These are phyloP conservation scores for Hemibagrus guttatus DNA, from an alignment of 2,797 vertebrate genomes.

Conservation along the genomic window DNA sequence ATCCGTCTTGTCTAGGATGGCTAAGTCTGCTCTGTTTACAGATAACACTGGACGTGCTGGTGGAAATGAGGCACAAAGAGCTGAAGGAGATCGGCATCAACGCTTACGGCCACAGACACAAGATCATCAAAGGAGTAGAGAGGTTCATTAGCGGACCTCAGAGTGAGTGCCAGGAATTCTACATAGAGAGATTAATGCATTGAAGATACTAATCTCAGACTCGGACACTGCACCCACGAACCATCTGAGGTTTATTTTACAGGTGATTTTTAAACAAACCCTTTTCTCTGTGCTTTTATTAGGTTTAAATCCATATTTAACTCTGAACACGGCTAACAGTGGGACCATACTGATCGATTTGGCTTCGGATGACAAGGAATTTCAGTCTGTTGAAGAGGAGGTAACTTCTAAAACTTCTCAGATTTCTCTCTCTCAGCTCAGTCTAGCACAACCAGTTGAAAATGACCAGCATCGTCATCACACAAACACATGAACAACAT, in stretches of 20 bases:
- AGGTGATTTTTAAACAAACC: no score
- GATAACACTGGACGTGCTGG: conserved; percentile 87
- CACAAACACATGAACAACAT: no score
- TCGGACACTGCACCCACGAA: neutral
- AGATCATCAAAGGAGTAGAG: conserved; percentile 89
- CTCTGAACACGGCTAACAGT: conserved; percentile 71
- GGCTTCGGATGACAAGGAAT: conserved; percentile 86
- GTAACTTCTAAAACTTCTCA: conserved; percentile 59
- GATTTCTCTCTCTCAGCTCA: no score
- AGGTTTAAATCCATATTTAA: conserved; percentile 16
- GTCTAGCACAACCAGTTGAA: no score
- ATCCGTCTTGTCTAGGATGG: neutral
- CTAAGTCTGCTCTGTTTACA: conserved; percentile 45
- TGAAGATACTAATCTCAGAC: neutral
- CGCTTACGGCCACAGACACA: conserved; percentile 89
- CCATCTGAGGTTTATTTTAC: neutral
- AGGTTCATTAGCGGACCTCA: conserved; percentile 57
- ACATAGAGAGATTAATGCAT: neutral
- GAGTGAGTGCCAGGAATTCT: conserved; percentile 65
- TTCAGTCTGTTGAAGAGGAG: conserved; percentile 89
- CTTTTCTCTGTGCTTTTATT: neutral
- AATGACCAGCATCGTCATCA: no score
- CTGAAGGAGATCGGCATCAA: conserved; percentile 91
- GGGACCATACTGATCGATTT: conserved; percentile 89
- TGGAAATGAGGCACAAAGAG: conserved; percentile 91